These are phyloP conservation scores for Cardiocondyla obscurior DNA, from an alignment of 1,140 invertebrate genomes.

Conservation along the genomic window DNA sequence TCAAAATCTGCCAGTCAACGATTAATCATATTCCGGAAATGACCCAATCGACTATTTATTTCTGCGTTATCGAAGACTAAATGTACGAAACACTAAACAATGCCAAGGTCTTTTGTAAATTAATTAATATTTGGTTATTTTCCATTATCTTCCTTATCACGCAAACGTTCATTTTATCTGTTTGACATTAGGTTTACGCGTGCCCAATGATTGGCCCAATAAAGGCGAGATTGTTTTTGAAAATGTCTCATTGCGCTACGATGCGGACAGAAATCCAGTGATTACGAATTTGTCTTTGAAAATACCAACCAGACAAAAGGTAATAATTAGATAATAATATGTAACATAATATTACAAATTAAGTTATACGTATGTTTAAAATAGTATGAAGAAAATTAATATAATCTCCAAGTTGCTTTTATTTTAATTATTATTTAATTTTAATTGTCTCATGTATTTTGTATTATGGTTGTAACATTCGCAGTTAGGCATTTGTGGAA, in stretches of 20 bases:
- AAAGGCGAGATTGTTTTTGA: constrained; percentile 89
- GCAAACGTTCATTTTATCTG: neutral
- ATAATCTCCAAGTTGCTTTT: neutral
- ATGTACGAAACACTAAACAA: neutral
- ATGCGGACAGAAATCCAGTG: constrained; percentile 85
- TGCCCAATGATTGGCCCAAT: constrained; percentile 87
- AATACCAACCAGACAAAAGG: constrained; percentile 88
- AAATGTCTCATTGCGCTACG: constrained; percentile 88
- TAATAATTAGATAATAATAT: constrained; percentile 72
- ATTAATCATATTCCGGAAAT: constrained; percentile 18
- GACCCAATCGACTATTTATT: neutral
- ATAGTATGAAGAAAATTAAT: neutral
- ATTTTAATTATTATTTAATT: constrained; percentile 1
- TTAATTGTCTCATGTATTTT: neutral
- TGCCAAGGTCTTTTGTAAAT: neutral
- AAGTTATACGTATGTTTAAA: neutral
- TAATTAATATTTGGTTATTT: neutral
- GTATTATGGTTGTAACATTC: constrained; percentile 7
- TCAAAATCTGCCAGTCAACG: neutral
- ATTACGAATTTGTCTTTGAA: constrained; percentile 87
- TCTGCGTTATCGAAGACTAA: neutral
- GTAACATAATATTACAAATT: neutral
- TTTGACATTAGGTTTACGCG: constrained; percentile 81
- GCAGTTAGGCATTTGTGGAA: constrained; percentile 91
- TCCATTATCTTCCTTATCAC: neutral